These are phyloP conservation scores for Liopterus haemorrhoidalis DNA, from an alignment of 2,888 invertebrate species.

Conservation along the genomic window DNA sequence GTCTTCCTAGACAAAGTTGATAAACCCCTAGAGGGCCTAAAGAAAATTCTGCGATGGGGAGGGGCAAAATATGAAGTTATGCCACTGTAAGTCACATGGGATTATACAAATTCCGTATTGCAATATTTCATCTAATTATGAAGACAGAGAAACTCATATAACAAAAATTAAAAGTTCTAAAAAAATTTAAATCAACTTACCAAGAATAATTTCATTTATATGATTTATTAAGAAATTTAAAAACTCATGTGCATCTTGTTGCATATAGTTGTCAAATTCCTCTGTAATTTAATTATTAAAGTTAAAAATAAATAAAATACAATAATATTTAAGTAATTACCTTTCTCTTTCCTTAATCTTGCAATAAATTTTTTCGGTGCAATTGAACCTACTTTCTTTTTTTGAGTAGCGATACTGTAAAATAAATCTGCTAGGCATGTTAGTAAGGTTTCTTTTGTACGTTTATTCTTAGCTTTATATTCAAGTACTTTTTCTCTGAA, in stretches of 20 bases:
- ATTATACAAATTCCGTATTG: constrained; percentile 7
- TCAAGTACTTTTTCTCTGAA: constrained; percentile 98
- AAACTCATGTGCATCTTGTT: constrained; percentile 99
- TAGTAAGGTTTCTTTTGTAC: constrained; percentile 93
- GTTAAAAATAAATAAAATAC: constrained; percentile 10
- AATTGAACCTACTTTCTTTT: constrained; percentile 98
- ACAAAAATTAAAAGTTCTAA: constrained; percentile 5
- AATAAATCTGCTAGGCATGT: constrained; percentile 98
- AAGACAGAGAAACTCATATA: no score
- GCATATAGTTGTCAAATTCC: constrained; percentile 99
- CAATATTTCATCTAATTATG: no score
- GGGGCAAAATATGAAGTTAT: no score
- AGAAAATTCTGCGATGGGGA: no score
- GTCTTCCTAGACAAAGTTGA: no score
- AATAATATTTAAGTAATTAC: constrained; percentile 45
- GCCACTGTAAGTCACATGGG: no score
- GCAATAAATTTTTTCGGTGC: constrained; percentile 99
- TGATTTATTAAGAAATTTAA: constrained; percentile 98
- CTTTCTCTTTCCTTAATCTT: constrained; percentile 95
- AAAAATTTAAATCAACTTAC: constrained; percentile 49
- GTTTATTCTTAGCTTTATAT: constrained; percentile 93
- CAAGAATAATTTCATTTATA: constrained; percentile 95
- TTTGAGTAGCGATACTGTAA: constrained; percentile 99
- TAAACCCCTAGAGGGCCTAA: no score
- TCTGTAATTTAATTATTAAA: constrained; percentile 56